Evolutionary conservation across 2,888 invertebrate species (phyloP).

Genomic region (Scrobipalpa costella): DNA sequence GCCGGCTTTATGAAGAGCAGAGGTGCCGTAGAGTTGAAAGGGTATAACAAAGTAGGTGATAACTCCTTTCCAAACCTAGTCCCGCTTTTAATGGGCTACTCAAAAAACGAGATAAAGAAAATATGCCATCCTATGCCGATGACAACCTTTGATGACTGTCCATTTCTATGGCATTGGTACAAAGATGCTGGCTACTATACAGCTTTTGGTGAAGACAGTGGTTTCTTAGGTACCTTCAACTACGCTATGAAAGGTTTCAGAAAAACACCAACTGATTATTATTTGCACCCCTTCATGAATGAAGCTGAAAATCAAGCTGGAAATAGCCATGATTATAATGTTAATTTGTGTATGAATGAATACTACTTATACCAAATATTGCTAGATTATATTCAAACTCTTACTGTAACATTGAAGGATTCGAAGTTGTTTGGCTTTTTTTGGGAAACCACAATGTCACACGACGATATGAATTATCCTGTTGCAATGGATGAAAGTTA

Average conservation of each 20-base stretch:
- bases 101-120: constrained; percentile 78
- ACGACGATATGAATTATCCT: constrained; percentile 88
- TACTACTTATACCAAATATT: constrained; percentile 83
- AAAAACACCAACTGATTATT: constrained; percentile 89
- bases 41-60: constrained; percentile 93
- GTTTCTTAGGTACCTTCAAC: constrained; percentile 48
- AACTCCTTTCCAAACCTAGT: constrained; percentile 93
- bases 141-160: constrained; percentile 86
- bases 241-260: constrained; percentile 66
- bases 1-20: constrained; percentile 77
- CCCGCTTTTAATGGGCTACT: constrained; percentile 86
- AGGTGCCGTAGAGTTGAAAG: constrained; percentile 87
- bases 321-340: constrained; percentile 64
- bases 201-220: constrained; percentile 89
- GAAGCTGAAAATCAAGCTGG: constrained; percentile 18
- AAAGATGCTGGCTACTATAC: constrained; percentile 86
- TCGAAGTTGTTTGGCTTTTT: constrained; percentile 87
- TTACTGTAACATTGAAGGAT: constrained; percentile 50
- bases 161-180: constrained; percentile 90
- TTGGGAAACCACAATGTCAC: constrained; percentile 88
- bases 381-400: constrained; percentile 76
- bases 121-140: constrained; percentile 79
- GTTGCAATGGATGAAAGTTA: constrained; percentile 84
- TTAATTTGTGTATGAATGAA: constrained; percentile 83
- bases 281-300: constrained; percentile 84